Percentiles rank a stretch among this genome's conserved stretches.
Conservation (phyloP, 2,113 vertebrate genomes). For the Nothoprocta perdicaria region DNA sequence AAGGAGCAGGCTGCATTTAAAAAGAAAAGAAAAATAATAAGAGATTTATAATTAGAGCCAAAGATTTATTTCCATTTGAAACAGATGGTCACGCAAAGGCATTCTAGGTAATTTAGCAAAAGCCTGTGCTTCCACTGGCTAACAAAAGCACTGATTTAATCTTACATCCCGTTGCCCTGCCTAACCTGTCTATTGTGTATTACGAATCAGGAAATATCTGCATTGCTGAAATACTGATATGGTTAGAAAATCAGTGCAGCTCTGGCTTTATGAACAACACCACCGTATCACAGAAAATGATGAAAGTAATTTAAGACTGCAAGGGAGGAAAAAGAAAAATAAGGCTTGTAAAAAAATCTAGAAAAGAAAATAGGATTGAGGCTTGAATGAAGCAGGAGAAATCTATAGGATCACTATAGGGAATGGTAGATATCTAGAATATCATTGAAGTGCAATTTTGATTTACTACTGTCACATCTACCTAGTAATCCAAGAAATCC, state of each 20-base stretch:
- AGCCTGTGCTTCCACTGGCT: constrained; percentile 42
- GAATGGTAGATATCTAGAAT: background rate
- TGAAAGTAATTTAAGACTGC: background rate
- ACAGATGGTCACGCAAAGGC: constrained; percentile 49
- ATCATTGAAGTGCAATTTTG: background rate
- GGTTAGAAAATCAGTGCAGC: background rate
- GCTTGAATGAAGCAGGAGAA: background rate
- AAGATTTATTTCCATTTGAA: constrained; percentile 45
- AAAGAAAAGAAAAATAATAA: constrained; percentile 31
- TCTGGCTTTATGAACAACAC: background rate
- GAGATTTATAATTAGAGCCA: constrained; percentile 48
- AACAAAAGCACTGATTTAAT: constrained; percentile 43
- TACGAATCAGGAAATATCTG: background rate
- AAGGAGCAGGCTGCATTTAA: background rate
- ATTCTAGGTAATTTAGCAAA: constrained; percentile 53
- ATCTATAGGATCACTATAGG: background rate
- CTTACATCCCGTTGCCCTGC: background rate
- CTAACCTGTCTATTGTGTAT: background rate
- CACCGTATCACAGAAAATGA: background rate
- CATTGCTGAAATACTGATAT: background rate
- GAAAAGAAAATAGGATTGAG: background rate
- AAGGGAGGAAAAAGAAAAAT: background rate
- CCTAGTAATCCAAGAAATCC: background rate
- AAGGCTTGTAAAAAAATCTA: background rate
- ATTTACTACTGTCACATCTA: background rate